These are phyloP conservation scores for Drosophila monieri DNA, from an alignment of 2,888 invertebrate genomes.

Conservation along the genomic window DNA sequence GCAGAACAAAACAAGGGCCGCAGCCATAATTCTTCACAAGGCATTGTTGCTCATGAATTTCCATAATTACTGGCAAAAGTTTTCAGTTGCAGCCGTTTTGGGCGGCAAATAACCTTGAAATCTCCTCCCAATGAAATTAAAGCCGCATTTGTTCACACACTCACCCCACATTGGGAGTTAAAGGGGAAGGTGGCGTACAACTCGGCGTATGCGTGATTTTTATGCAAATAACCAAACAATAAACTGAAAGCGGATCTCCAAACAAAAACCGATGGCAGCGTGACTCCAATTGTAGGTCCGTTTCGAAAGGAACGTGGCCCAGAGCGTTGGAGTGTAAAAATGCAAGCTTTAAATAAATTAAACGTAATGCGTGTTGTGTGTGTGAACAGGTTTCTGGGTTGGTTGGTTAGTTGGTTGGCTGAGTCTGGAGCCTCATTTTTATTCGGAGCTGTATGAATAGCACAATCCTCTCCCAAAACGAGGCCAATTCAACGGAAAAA, in stretches of 20 bases:
- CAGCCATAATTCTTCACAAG: conserved; percentile 55
- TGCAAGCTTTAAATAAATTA: conserved; percentile 73
- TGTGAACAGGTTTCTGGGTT: conserved; percentile 11
- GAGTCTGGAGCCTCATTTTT: conserved; percentile 8
- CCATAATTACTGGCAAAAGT: conserved; percentile 59
- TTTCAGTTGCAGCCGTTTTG: conserved; percentile 19
- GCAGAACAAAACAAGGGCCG: conserved; percentile 32
- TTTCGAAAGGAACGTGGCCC: conserved; percentile 8
- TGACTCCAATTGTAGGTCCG: conserved; percentile 1
- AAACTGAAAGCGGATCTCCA: conserved; percentile 28
- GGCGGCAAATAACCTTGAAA: conserved; percentile 40
- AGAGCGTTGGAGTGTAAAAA: conserved; percentile 64
- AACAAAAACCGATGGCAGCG: conserved; percentile 27
- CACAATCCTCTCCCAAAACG: conserved; percentile 4
- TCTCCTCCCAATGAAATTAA: conserved; percentile 26
- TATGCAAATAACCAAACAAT: conserved; percentile 67
- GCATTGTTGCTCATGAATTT: conserved; percentile 62
- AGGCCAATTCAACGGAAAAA: conserved; percentile 11
- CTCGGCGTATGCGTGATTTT: conserved; percentile 69
- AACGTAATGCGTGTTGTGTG: conserved; percentile 45
- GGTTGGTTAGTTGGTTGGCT: conserved; percentile 18
- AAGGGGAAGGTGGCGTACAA: conserved; percentile 7
- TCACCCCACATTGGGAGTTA: not conserved
- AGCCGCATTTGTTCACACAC: conserved; percentile 28
- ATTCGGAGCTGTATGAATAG: conserved; percentile 6